Base-by-base conservation (phyloP, 2,797 vertebrate species). In the Onychomys leucogaster region DNA sequence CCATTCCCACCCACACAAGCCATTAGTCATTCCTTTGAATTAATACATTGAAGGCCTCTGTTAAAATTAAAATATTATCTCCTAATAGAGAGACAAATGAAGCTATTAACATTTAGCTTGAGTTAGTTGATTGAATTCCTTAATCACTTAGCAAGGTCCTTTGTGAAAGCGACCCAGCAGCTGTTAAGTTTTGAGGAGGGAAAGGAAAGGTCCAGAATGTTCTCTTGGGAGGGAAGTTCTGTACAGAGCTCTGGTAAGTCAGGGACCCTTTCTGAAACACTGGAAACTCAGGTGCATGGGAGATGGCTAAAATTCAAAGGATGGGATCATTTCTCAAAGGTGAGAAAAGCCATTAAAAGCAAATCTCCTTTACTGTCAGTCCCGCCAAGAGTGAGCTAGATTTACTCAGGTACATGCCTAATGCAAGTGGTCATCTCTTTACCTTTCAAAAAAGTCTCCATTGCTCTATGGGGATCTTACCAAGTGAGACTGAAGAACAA, bases 51-150 rank as follows among this genome's bases (percentile, higher is more conserved):
- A 97, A 97, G 43, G 43, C 61, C 77, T 97, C 67, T 88, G 75
- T 97, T 96, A 97, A 96, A 97, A 97, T 97, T 95, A 96, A 97
- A 97, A 96, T 95, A 97, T 95, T 96, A 96, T 95, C 91, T 96
- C 75, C 90, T 97, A 97, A 96, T 95, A 92, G 95, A 92, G 92
- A 97, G 91, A 96, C 90, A 96, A 97, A 96, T 96, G 88, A 97
- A 97, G 84, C 92, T 95, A 94, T 96, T 97, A 95, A 94, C 88
- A 97, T 73, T 97, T 90, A 96, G 65, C 77, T 96, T 86, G 83
- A 94, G 96, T 96, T 82, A 95, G 90, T 83, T 89, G 90, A 95
- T 88, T 92, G 85, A 95, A 95, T 96, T 96, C 73, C 61, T 96
- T 97, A 93, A 94, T 97, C 92, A 94, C 67, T 92, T 96, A 96